Evolutionary conservation across 2,888 invertebrate species (phyloP).

Genomic region (Brachylomia viminalis): DNA sequence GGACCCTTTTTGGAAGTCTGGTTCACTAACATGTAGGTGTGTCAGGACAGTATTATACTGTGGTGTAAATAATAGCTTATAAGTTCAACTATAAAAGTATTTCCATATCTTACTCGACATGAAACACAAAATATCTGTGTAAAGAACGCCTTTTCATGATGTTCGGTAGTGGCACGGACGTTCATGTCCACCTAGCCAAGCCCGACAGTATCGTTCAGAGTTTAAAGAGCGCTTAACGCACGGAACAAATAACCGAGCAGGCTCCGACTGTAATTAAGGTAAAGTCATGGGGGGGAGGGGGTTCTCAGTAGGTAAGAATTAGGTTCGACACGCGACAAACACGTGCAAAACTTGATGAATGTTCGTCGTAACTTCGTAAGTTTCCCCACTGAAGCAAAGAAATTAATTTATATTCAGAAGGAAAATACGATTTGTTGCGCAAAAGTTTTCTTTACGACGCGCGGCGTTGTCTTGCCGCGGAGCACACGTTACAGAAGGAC

Average conservation of each 20-base stretch:
- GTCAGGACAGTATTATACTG: too few relatives aligned
- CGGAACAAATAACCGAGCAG: not conserved
- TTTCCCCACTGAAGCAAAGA: slow-evolving; percentile 20
- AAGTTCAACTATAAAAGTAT: not conserved
- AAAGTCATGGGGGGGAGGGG: not conserved
- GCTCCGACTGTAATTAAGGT: slow-evolving; percentile 11
- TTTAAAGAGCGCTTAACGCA: slow-evolving; percentile 14
- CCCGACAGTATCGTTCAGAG: not conserved
- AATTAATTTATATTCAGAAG: slow-evolving; percentile 30
- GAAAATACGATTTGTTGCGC: slow-evolving; percentile 26
- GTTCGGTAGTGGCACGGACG: not conserved
- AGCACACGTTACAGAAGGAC: slow-evolving; percentile 12
- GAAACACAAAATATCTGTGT: not conserved
- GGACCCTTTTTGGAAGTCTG: not conserved
- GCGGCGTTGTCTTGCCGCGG: not conserved
- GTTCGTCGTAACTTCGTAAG: slow-evolving; percentile 22
- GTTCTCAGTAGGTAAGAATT: not conserved
- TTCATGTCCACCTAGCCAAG: not conserved
- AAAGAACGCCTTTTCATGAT: not conserved
- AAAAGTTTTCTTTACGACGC: slow-evolving; percentile 19
- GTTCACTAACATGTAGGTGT: not conserved
- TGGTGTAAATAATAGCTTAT: not conserved
- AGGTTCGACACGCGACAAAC: slow-evolving; percentile 28
- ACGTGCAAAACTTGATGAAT: slow-evolving; percentile 29
- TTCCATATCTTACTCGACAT: not conserved